Percentiles rank a stretch among this genome's conserved stretches.
Conservation (phyloP, 2,797 vertebrate species). For the Chiroxiphia lanceolata region DNA sequence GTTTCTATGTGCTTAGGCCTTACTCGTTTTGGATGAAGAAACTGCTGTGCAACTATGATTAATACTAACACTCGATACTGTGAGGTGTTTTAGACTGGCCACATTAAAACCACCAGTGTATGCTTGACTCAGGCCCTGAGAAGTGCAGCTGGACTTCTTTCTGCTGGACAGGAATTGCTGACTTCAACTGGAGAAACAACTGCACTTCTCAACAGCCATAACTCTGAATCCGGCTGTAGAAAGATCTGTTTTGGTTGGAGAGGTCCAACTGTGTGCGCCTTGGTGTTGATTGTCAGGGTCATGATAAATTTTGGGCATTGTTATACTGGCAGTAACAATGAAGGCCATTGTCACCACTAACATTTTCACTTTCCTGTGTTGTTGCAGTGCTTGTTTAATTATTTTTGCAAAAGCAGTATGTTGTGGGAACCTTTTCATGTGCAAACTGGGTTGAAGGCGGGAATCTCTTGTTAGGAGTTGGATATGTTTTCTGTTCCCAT, state of each 20-base stretch:
- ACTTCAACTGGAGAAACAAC: background rate
- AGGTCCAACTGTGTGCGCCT: background rate
- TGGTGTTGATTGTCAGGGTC: background rate
- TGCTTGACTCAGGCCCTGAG: background rate
- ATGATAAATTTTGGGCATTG: constrained; percentile 8
- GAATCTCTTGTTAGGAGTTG: constrained; percentile 21
- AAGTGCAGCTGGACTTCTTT: background rate
- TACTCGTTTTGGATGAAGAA: background rate
- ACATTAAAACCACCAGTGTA: background rate
- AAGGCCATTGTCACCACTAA: background rate
- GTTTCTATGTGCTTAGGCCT: background rate
- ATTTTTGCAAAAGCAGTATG: background rate
- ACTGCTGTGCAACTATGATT: background rate
- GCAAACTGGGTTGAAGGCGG: rapidly evolving
- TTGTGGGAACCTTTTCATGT: constrained; percentile 5
- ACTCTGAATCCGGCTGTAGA: background rate
- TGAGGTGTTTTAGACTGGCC: background rate
- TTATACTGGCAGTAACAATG: background rate
- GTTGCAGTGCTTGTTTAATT: background rate
- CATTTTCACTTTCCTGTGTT: constrained; percentile 41
- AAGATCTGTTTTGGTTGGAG: constrained; percentile 22
- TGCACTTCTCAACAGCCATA: background rate
- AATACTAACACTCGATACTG: background rate
- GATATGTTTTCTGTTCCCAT: background rate
- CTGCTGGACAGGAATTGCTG: background rate